Conservation (phyloP, 2,888 invertebrate species). For the Acronicta aceris region DNA sequence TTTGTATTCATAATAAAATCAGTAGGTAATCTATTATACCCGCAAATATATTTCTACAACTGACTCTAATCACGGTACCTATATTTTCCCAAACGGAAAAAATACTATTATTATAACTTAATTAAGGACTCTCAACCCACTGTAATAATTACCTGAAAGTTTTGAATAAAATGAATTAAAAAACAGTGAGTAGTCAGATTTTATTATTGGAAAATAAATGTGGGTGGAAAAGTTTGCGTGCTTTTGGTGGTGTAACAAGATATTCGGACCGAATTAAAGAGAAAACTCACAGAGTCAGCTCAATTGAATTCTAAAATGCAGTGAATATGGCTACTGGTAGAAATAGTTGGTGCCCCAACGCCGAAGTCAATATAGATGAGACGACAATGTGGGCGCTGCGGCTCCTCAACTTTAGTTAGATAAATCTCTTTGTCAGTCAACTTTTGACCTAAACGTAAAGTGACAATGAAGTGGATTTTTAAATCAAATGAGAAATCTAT, state of each 20-base stretch:
- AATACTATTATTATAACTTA: conserved; percentile 23
- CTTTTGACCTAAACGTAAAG: conserved; percentile 13
- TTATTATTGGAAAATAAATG: conserved; percentile 36
- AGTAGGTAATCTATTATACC: too few relatives aligned
- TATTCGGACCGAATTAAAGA: conserved; percentile 43
- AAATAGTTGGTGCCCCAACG: conserved; percentile 21
- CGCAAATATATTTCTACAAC: neutral
- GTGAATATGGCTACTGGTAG: conserved; percentile 23
- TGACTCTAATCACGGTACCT: conserved; percentile 4
- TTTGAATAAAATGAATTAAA: conserved; percentile 10
- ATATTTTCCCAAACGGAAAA: conserved; percentile 4
- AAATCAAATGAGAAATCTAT: conserved; percentile 7
- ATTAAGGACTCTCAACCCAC: neutral
- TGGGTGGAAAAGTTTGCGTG: conserved; percentile 26
- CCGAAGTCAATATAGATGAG: conserved; percentile 44
- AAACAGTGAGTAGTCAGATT: conserved; percentile 18
- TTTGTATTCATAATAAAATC: too few relatives aligned
- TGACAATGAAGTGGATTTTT: conserved; percentile 16
- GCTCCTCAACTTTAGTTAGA: conserved; percentile 30
- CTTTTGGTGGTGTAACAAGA: conserved; percentile 27
- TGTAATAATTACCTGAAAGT: conserved; percentile 3
- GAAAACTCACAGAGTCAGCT: conserved; percentile 39
- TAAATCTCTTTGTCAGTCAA: conserved; percentile 31
- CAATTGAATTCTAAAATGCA: conserved; percentile 49
- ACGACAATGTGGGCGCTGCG: conserved; percentile 28